Evolutionary conservation across 2,888 invertebrate species (phyloP), one percentile per base, ranked within the genome.

Genomic region (Yponomeuta plumbellus): DNA sequence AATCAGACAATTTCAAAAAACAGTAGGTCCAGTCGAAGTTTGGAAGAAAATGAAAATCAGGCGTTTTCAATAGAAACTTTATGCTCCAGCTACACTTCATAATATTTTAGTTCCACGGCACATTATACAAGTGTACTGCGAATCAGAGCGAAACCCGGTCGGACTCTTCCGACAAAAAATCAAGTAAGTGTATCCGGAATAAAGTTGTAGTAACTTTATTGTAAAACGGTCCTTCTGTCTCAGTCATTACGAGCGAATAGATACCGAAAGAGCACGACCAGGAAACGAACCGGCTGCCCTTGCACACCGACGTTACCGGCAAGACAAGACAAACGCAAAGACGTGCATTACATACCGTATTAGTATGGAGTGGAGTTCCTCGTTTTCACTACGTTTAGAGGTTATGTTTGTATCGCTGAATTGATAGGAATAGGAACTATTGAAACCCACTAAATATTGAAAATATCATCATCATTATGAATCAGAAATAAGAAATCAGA

Each of bases 261-360:
- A 52, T 13, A 3, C 59, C 59, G 59, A 59, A 59, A 59, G 22
- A 56, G 56, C 65, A n/a, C 77, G 79, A 78, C 74, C 87, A 88
- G 88, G 88, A 89, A 89, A 80, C 78, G 74, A 80, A 88, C 77
- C 75, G 76, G 88, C 71, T 77, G 88, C 88, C 88, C 88, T 89
- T 88, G 88, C 79, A 73, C 40, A 61, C 63, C 40, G 44, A 63
- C 63, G 40, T 63, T 26, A 44, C 44, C 22, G 44, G 23, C 59
- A 22, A 59, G 59, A 69, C 73, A 73, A 72, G 72, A 73, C 71
- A 67, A 66, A 68, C 64, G 71, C 73, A 71, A 78, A 77, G 78
- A 79, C 70, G 72, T 70, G 68, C 73, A n/a, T 11, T 57, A 39
- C 57, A 66, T 62, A 62, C 63, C 8, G 21, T 13, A 63, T 40